phyloP scores from a whole-genome alignment of 2,113 vertebrate genomes.

The Calonectris borealis region DNA sequence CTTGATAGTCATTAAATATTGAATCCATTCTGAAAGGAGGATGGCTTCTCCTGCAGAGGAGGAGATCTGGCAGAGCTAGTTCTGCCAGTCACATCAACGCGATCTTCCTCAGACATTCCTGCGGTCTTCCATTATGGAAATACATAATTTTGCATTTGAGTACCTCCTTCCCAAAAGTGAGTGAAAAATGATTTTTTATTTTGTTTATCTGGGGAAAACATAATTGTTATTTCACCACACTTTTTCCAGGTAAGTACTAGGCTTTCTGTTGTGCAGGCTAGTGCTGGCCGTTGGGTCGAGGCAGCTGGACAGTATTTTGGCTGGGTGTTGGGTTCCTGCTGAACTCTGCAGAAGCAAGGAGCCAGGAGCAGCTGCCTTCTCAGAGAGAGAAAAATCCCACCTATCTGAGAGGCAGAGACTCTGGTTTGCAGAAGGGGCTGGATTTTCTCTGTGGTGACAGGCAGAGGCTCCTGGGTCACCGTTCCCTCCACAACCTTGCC shows the following conservation, averaged over 20 bases:
- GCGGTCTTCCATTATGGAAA: background rate
- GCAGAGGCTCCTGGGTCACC: background rate
- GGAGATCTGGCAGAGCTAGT: background rate
- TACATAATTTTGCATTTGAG: background rate
- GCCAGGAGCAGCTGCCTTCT: background rate
- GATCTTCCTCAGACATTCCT: background rate
- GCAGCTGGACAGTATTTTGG: background rate
- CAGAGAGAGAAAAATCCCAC: background rate
- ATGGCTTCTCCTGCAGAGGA: background rate
- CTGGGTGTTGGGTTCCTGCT: background rate
- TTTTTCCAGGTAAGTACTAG: background rate
- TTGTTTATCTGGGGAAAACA: background rate
- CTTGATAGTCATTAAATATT: background rate
- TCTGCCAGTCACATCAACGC: background rate
- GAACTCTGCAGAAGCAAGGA: background rate
- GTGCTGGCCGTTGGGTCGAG: background rate
- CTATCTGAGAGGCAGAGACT: background rate
- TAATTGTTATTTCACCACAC: background rate
- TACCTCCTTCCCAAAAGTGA: background rate
- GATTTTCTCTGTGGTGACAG: background rate
- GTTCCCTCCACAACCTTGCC: accelerated
- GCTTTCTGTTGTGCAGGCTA: background rate
- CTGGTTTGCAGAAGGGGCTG: background rate
- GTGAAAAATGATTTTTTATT: background rate
- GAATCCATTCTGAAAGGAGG: background rate